A percentile compares a stretch with the other conserved stretches of the same genome.
phyloP scores from a whole-genome alignment of 2,888 invertebrate genomes.

The Drosophila hamatofila region DNA sequence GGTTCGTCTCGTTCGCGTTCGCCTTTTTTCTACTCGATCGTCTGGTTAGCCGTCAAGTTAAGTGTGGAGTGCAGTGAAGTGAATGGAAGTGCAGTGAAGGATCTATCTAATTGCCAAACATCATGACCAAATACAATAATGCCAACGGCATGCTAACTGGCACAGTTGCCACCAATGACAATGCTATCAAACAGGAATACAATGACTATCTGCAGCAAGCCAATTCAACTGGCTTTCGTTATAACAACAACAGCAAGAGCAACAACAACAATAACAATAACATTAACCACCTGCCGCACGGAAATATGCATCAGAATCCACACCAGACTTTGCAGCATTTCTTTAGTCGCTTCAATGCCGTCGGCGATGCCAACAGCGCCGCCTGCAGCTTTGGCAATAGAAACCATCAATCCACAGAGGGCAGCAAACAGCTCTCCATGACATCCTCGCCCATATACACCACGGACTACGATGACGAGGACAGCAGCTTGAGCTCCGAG shows the following conservation, averaged over 20 bases:
- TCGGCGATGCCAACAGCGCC: constrained; percentile 59
- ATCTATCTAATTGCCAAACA: background rate
- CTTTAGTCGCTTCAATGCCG: constrained; percentile 79
- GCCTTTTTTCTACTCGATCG: background rate
- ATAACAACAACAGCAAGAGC: constrained; percentile 27
- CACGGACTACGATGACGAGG: constrained; percentile 85
- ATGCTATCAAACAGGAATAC: constrained; percentile 71
- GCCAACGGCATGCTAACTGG: constrained; percentile 48
- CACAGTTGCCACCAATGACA: constrained; percentile 12
- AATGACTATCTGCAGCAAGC: constrained; percentile 54
- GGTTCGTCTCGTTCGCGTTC: constrained; percentile 53
- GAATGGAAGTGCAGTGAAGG: constrained; percentile 26
- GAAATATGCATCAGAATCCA: constrained; percentile 57
- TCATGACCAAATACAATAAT: constrained; percentile 77
- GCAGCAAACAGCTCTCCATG: constrained; percentile 65
- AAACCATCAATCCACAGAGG: constrained; percentile 45
- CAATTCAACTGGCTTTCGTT: constrained; percentile 36
- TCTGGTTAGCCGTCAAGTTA: background rate
- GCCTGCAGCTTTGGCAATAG: constrained; percentile 55
- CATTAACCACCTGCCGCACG: constrained; percentile 18
- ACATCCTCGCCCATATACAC: constrained; percentile 83
- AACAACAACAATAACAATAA: constrained; percentile 1
- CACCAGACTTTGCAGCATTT: constrained; percentile 81
- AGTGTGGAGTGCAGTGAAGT: constrained; percentile 16
- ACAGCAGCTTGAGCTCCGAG: constrained; percentile 84